A percentile compares a stretch with the other conserved stretches of the same genome.
Conservation (phyloP, 2,113 vertebrate species). For the Colinus virginianus region DNA sequence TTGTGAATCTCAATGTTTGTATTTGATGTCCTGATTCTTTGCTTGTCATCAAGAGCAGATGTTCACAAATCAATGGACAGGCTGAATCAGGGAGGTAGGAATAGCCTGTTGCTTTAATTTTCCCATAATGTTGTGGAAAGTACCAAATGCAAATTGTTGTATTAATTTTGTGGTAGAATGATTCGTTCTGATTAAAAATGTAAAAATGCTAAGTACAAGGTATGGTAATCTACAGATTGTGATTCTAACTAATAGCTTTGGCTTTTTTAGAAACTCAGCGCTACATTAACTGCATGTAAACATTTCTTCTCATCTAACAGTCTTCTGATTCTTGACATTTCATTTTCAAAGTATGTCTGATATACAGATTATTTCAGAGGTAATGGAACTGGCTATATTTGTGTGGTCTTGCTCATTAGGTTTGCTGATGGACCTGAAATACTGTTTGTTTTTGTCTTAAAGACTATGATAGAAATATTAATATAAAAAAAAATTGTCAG, state of each 20-base stretch:
- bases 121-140: not conserved
- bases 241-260: conserved; percentile 14
- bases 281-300: not conserved
- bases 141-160: not conserved
- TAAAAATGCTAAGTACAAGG: not conserved
- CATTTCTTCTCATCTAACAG: conserved; percentile 15
- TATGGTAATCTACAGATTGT: not conserved
- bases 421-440: not conserved
- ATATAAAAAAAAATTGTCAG: not conserved
- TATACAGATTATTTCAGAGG: not conserved
- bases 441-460: not conserved
- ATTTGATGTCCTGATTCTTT: conserved; percentile 77
- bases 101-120: conserved; percentile 54
- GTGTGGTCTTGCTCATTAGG: not conserved
- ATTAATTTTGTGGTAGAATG: not conserved
- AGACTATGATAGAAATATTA: not conserved
- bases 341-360: not conserved
- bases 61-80: conserved; percentile 79
- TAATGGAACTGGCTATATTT: not conserved
- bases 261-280: not conserved
- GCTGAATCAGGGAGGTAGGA: conserved; percentile 81
- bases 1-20: conserved; percentile 72
- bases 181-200: not conserved
- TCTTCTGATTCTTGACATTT: conserved; percentile 10
- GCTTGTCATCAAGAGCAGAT: conserved; percentile 69